Evolutionary conservation across 2,888 invertebrate species (phyloP).

Genomic region (Nyleta sp.): DNA sequence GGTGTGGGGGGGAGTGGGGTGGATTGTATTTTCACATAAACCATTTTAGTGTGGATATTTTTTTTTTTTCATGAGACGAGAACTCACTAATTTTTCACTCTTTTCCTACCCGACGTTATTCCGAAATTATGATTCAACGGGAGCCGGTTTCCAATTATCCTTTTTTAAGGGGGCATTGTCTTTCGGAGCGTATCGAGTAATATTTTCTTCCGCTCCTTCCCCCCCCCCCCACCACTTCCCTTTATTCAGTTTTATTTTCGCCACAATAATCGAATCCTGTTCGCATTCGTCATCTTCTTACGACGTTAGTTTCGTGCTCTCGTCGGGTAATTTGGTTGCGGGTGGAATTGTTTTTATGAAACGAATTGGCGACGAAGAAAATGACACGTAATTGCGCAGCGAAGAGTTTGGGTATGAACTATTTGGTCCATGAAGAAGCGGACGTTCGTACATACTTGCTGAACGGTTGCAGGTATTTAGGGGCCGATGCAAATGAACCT

Average conservation of each 20-base stretch:
- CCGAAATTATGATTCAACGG: constrained; percentile 75
- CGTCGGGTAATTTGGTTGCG: constrained; percentile 4
- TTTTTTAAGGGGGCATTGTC: constrained; percentile 73
- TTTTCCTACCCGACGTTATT: no score
- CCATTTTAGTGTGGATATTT: no score
- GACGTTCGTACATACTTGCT: not conserved
- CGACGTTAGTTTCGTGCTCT: constrained; percentile 30
- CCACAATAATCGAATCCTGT: constrained; percentile 56
- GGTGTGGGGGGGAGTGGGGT: no score
- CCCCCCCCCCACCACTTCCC: constrained; percentile 35
- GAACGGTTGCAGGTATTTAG: constrained; percentile 30
- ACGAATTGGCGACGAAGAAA: not conserved
- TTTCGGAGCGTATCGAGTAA: constrained; percentile 64
- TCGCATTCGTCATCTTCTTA: constrained; percentile 16
- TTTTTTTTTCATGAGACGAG: no score
- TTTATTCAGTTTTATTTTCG: constrained; percentile 54
- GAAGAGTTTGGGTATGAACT: not conserved
- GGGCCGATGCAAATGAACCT: not conserved
- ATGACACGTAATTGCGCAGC: not conserved
- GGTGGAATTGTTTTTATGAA: constrained; percentile 8
- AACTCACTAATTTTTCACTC: constrained; percentile 20
- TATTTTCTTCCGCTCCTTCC: constrained; percentile 52
- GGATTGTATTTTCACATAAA: no score
- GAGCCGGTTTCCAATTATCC: constrained; percentile 77
- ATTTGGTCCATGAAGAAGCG: not conserved